Evolutionary conservation across 2,888 invertebrate genomes (phyloP).

Genomic region (Andrena marginata): DNA sequence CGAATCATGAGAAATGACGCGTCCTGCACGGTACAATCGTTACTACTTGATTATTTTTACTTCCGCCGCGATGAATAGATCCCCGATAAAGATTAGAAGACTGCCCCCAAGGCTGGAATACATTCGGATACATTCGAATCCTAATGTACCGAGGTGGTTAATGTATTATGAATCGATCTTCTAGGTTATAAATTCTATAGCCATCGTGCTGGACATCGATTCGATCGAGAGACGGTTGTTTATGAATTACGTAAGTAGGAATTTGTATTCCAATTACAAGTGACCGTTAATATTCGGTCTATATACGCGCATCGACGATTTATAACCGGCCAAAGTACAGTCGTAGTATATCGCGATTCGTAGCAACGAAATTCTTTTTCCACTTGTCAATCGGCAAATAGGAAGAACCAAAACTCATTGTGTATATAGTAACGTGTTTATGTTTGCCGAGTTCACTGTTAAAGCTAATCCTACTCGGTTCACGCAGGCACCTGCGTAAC

Average conservation of each 20-base stretch:
- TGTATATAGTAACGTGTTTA: background rate
- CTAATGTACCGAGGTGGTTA: background rate
- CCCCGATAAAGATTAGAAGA: conserved; percentile 5
- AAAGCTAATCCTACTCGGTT: conserved; percentile 1
- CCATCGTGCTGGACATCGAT: background rate
- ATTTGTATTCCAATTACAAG: background rate
- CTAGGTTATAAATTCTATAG: background rate
- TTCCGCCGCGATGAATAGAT: conserved; percentile 31
- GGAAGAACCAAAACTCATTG: background rate
- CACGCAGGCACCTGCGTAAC: background rate
- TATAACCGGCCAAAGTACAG: too few species aligned
- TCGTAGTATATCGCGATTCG: background rate
- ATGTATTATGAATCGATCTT: conserved; percentile 18
- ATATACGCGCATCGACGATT: background rate
- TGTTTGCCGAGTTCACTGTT: background rate
- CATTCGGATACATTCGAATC: conserved; percentile 29
- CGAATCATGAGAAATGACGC: background rate
- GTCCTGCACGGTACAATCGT: background rate
- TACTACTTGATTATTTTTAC: background rate
- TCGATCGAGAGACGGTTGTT: background rate
- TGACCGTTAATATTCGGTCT: background rate
- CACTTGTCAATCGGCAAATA: background rate
- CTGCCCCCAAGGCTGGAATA: conserved; percentile 37
- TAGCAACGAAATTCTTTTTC: background rate
- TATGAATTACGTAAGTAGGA: background rate